Evolutionary conservation across 2,797 vertebrate genomes (phyloP).

Genomic region (Novumbra hubbsi): DNA sequence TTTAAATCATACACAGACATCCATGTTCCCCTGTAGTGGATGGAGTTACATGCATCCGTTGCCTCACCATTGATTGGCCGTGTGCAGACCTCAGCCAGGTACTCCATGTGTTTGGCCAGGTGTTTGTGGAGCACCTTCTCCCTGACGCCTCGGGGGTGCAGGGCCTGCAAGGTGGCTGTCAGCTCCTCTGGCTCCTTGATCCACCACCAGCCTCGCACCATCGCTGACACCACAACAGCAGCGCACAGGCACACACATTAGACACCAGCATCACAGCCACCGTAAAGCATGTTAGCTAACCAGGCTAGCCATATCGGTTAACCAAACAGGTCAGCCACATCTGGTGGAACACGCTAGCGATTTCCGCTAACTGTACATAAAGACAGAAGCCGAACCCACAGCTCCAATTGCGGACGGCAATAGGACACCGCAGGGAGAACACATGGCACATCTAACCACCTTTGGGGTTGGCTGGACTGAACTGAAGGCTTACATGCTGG

Average conservation of each 20-base stretch:
- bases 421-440: neutral
- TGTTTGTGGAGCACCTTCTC: conserved; percentile 94
- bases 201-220: conserved; percentile 94
- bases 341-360: neutral
- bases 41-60: neutral
- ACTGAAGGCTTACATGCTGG: conserved; percentile 56
- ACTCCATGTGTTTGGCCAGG: conserved; percentile 91
- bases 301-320: neutral
- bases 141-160: conserved; percentile 88
- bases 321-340: neutral
- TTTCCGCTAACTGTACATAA: neutral
- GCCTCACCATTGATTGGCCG: conserved; percentile 76
- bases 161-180: conserved; percentile 77
- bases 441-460: neutral
- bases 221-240: conserved; percentile 68
- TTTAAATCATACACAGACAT: neutral
- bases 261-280: neutral
- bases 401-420: neutral
- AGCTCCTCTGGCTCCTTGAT: conserved; percentile 85
- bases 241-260: conserved; percentile 2
- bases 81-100: conserved; percentile 84
- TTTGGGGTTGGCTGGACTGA: neutral
- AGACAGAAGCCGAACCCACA: neutral
- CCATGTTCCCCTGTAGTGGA: neutral
- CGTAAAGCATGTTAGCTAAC: neutral